Evolutionary conservation across 2,113 vertebrate species (phyloP), one percentile per base, ranked within the genome.

Genomic region (human): DNA sequence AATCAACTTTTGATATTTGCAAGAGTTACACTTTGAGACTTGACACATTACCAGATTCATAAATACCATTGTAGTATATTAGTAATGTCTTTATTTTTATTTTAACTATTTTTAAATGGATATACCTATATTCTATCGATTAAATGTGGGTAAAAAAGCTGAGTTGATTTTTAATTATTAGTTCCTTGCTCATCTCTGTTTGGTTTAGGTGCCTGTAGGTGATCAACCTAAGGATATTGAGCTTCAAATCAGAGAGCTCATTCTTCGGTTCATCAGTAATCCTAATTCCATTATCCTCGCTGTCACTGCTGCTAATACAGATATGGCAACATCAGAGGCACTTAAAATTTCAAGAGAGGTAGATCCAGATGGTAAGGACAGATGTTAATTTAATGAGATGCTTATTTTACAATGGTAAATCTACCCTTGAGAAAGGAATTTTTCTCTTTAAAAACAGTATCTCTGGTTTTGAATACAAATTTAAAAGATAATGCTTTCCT

Each of bases 171-270:
- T 93, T 92, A 88, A 64, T 80, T 70, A 88, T 86, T 88, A 85
- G 81, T 52, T 93, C 50, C 57, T 94, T 95, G 64, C 30, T 96
- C 13, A 52, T 70, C 1, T 94, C 9, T 97, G 79, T 91, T 97
- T 93, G 50, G 17, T 97, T 90, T 95, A 99, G 99, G 99, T 99
- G 35, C 99, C 99, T 40, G 99, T 99, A 88, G 99, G 99, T 73
- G 99, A 99, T 98, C 99, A 99, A 93, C 99, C 99, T 80, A 99
- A 99, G 98, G 99, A 99, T 97, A 99, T 99, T 57, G 99, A 99
- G 98, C 94, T 99, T 97, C 99, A 99, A 98, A 99, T 99, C 97
- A 98, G 99, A 98, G 99, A 99, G 83, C 98, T 99, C 92, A 99
- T 99, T 93, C 98, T 99, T 68, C 99, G 99, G 48, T 99, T 99